phyloP scores from a whole-genome alignment of 2,888 invertebrate genomes.

The Acanthoscelides obtectus region DNA sequence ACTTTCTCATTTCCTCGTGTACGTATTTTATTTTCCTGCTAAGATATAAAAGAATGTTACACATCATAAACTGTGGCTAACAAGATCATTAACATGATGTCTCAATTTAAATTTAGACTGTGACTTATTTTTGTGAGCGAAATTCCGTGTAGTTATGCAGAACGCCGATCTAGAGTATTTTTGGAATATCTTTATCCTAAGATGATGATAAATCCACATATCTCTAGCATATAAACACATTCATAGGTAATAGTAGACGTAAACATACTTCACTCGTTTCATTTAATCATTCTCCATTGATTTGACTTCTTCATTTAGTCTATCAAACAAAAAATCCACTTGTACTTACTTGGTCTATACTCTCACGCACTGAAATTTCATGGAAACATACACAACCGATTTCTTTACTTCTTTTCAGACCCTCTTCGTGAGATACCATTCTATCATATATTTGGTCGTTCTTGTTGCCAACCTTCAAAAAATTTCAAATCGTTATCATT shows the following conservation, averaged over 20 bases:
- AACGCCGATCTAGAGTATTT: neutral
- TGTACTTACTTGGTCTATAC: conserved; percentile 66
- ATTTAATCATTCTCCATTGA: too few relatives aligned
- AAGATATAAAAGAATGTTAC: neutral
- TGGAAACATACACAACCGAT: conserved; percentile 79
- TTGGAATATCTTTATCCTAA: neutral
- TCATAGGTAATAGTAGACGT: too few relatives aligned
- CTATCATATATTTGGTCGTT: conserved; percentile 72
- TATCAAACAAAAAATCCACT: too few relatives aligned
- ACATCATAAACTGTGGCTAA: neutral
- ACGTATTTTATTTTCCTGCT: too few relatives aligned
- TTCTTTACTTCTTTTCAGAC: conserved; percentile 68
- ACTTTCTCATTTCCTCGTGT: too few relatives aligned
- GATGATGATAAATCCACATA: neutral
- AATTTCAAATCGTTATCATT: too few relatives aligned
- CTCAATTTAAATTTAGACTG: neutral
- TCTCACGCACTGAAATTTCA: conserved; percentile 81
- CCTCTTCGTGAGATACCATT: conserved; percentile 75
- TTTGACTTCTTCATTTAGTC: too few relatives aligned
- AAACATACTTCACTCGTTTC: too few relatives aligned
- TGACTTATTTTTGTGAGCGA: neutral
- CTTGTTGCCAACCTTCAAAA: conserved; percentile 63
- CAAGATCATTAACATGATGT: neutral
- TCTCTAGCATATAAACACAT: too few relatives aligned
- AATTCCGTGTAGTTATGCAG: neutral